Evolutionary conservation across 2,113 vertebrate genomes (phyloP), one percentile per base, ranked within the genome.

Genomic region (Acrocephalus kingi): DNA sequence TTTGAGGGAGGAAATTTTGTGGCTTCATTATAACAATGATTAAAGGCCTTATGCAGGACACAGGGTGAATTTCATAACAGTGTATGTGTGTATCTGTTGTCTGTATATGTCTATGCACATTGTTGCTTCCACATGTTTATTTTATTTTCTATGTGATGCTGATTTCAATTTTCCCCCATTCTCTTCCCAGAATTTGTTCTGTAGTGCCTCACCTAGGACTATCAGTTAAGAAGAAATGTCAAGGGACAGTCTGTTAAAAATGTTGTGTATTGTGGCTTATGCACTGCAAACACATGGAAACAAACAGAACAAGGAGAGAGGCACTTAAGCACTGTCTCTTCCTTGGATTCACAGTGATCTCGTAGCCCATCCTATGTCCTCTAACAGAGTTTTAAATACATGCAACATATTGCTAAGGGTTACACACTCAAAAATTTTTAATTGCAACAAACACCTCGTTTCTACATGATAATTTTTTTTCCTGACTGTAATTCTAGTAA

Each of bases 71-170:
- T 62, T 84, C 56, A 8, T 49, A n/a, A 35, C 37, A 8, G 5
- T 13, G 3, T 45, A 2, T 15, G 13, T 49, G 13, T 20, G 10
- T 37, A 0, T 59, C 21, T 24, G 8, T 81, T 87, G 17, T 30
- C 56, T 63, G 4, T 24, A 6, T 37, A 15, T 15, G 8, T 21
- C 28, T n/a, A 11, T 30, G 37, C 9, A 46, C 9, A 37, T 33
- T 46, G 2, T 27, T 74, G 25, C 28, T 84, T n/a, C 37, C 18
- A 2, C 0, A 0, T 31, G 21, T 39, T 79, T 69, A 41, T 4
- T 35, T 66, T 67, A 6, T 77, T 69, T 71, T 6, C 17, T 49
- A 61, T 74, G 20, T 49, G 16, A 49, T 54, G 27, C 41, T 48
- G 11, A 16, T 80, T 83, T 78, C 15, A 37, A 4, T 46, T 73